phyloP scores from a whole-genome alignment of 1,140 invertebrate genomes.

The Brachionus calyciflorus region DNA sequence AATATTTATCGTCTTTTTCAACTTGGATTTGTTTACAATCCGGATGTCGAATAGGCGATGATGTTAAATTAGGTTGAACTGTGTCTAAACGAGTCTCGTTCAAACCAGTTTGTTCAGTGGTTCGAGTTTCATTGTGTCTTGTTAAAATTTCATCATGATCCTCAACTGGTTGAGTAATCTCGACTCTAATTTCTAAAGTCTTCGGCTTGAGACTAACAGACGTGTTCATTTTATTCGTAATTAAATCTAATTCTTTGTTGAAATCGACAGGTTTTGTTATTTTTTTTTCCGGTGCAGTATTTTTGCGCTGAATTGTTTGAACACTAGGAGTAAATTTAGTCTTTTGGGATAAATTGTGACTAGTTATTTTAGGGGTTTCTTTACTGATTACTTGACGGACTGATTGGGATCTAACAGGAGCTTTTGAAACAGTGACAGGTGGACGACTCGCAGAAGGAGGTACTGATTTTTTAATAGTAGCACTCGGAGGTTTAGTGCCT shows the following conservation, averaged over 20 bases:
- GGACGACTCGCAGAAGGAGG: neutral
- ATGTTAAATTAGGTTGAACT: neutral
- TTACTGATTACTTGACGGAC: neutral
- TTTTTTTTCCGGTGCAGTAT: neutral
- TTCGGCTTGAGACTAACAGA: neutral
- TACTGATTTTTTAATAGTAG: neutral
- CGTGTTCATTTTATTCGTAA: neutral
- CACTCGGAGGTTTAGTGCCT: neutral
- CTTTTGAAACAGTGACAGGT: neutral
- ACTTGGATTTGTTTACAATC: neutral
- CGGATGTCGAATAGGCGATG: neutral
- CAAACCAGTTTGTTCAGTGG: neutral
- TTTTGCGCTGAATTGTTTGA: neutral
- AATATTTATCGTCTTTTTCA: neutral
- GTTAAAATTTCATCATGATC: too few relatives aligned
- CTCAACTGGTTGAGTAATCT: too few relatives aligned
- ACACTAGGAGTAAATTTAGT: neutral
- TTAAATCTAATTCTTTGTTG: neutral
- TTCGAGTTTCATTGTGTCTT: too few relatives aligned
- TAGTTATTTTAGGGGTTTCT: neutral
- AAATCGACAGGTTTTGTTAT: neutral
- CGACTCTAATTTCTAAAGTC: neutral
- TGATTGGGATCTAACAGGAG: neutral
- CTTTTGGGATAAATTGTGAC: neutral
- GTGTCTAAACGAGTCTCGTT: neutral